phyloP scores from a whole-genome alignment of 2,888 invertebrate species.

The Tubiluchus corallicola region DNA sequence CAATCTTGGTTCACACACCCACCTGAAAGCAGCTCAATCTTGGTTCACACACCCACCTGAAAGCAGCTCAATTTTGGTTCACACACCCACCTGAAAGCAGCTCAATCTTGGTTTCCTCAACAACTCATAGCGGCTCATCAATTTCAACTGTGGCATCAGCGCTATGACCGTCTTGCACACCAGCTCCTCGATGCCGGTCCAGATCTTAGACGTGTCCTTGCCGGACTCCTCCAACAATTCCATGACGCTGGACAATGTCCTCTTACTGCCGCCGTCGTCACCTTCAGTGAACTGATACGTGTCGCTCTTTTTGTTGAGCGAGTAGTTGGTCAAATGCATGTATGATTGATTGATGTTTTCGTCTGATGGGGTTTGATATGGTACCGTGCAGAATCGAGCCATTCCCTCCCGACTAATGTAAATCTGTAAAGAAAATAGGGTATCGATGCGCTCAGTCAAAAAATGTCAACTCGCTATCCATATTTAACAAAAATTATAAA shows the following conservation, averaged over 20 bases:
- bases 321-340: slow-evolving; percentile 35
- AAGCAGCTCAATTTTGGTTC: no score
- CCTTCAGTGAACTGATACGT: slow-evolving; percentile 28
- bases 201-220: slow-evolving; percentile 26
- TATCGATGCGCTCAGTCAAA: no score
- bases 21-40: no score
- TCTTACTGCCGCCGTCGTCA: slow-evolving; percentile 30
- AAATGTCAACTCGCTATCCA: no score
- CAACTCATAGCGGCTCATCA: no score
- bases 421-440: slow-evolving; percentile 25
- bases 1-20: no score
- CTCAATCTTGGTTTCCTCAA: no score
- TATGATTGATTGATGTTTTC: slow-evolving; percentile 30
- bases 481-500: no score
- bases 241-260: slow-evolving; percentile 31
- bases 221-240: slow-evolving; percentile 25
- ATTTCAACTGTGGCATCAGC: slow-evolving; percentile 31
- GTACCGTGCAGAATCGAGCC: slow-evolving; percentile 33
- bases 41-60: no score
- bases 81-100: no score
- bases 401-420: slow-evolving; percentile 28
- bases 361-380: slow-evolving; percentile 29
- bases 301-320: slow-evolving; percentile 31
- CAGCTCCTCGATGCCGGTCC: slow-evolving; percentile 30
- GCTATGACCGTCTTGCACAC: slow-evolving; percentile 33